Base-by-base conservation (phyloP, 23 tunicate genomes). In the Phallusia fumigata region DNA sequence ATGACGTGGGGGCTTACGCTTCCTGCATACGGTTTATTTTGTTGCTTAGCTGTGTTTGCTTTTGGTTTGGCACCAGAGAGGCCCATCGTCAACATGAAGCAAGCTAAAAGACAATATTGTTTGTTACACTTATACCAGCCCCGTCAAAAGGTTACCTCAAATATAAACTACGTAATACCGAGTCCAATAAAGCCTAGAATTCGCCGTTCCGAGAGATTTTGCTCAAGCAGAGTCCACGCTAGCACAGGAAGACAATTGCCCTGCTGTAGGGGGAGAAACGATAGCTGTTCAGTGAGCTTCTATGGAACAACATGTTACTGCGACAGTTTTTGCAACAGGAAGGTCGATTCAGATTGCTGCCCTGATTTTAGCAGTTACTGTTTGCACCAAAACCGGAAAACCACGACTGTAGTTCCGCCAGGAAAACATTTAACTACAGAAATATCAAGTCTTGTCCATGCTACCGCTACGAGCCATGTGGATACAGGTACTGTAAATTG, bases 261-360 rank as follows among this genome's bases (percentile, higher is more conserved):
- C 11, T 85, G 88, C 0, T 85, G 88, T 35, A 5, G 19, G 65
- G 88, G 88, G 49, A 76, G 88, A 13, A 36, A 85, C 52, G 88
- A 85, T 53, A 64, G 31, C 19, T 85, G 88, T 65, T 30, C 31
- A 34, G 74, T 85, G 13, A 40, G 76, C 30, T 77, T 53, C 32
- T 64, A 52, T 81, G 88, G 79, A 33, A 78, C 82, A 0, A 73
- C 76, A 19, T 85, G 88, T 53, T 85, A 85, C 76, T 85, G 88
- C 76, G 88, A 85, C 36, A 75, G 77, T 47, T 85, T 85, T 69
- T 85, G 88, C 58, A 44, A 77, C 33, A 53, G 82, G 33, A 58
- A 53, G 52, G 33, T 35, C 22, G 49, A 52, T n/a, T 53, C 82
- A 12, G 88, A 85, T 34, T 85, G 88, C 76, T 85, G 88, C 52